phyloP scores from a whole-genome alignment of 1,140 invertebrate species.

The Protaetia brevitarsis region DNA sequence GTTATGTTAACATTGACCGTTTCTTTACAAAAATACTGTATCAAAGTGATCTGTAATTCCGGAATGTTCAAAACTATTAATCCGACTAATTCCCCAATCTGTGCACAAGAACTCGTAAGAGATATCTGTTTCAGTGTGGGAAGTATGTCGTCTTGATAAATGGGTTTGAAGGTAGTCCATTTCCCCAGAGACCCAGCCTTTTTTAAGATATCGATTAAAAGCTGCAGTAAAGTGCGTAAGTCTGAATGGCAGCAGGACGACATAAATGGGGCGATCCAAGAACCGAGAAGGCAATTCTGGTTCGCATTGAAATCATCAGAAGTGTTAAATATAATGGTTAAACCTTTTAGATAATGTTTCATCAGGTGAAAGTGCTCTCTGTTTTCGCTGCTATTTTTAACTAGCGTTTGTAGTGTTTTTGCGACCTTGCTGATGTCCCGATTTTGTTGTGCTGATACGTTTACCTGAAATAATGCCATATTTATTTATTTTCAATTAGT shows the following conservation, averaged over 20 bases:
- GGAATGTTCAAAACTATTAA: slow-evolving; percentile 31
- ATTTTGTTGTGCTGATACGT: slow-evolving; percentile 33
- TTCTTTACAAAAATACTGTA: background rate
- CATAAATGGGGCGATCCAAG: slow-evolving; percentile 41
- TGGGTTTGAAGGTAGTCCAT: slow-evolving; percentile 37
- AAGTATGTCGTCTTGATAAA: slow-evolving; percentile 37
- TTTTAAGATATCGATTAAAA: slow-evolving; percentile 32
- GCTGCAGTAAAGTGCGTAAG: slow-evolving; percentile 33
- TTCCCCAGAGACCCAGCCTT: slow-evolving; percentile 33
- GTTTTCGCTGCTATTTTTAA: slow-evolving; percentile 34
- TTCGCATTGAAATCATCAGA: slow-evolving; percentile 36
- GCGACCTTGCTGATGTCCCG: slow-evolving; percentile 32
- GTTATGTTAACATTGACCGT: background rate
- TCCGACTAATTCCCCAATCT: slow-evolving; percentile 37
- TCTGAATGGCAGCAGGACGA: slow-evolving; percentile 38
- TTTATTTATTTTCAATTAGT: background rate
- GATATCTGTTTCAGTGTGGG: slow-evolving; percentile 36
- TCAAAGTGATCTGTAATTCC: slow-evolving; percentile 17
- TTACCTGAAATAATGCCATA: slow-evolving; percentile 31
- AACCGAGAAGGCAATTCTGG: slow-evolving; percentile 38
- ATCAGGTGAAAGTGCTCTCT: slow-evolving; percentile 36
- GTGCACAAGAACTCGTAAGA: slow-evolving; percentile 7
- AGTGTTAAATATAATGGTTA: slow-evolving; percentile 33
- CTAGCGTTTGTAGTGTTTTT: slow-evolving; percentile 26
- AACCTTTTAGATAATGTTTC: slow-evolving; percentile 35